Evolutionary conservation across 2,888 invertebrate species (phyloP), one percentile per base, ranked within the genome.

Genomic region (Drosophila vallismaia): DNA sequence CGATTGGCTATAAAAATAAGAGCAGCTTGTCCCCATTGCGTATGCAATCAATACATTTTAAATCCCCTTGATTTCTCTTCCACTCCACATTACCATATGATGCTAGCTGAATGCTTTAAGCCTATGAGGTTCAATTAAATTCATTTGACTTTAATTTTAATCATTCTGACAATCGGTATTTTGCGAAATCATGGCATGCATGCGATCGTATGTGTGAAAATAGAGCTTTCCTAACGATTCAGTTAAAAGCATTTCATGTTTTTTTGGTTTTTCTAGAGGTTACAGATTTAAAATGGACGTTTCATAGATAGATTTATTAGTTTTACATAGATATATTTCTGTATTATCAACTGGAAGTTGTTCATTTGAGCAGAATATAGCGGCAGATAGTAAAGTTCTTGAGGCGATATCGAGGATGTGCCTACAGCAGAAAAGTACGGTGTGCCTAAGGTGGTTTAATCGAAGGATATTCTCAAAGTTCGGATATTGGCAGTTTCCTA

Each of bases 221-320:
- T 71, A 63, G 51, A 50, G 68, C 40, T 19, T 49, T 10, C 26
- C 24, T 53, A 62, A 46, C 62, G 63, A 36, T 63, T 63, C 12
- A 19, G 55, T 62, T 63, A 68, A 68, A 68, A 68, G 63, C 54
- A 51, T 67, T 55, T 40, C 53, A 14, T 66, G n/a, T 46, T 54
- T 62, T 72, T 60, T 28, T 6, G 1, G 42, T 50, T 52, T 29
- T 59, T 9, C 48, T 44, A 53, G 40, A 70, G 60, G 60, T 62
- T 73, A n/a, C 38, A 51, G 52, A 51, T 52, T 84, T 66, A 79
- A 87, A 88, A 88, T 88, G 82, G 88, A 81, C 86, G 84, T 88
- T 74, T 85, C 71, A 77, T 74, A 86, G 80, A 86, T 80, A 77
- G 64, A 82, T 33, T 38, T 14, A 19, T 29, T 42, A 55, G 28